Evolutionary conservation across 2,113 vertebrate species (phyloP), one percentile per base, ranked within the genome.

Genomic region (Spheniscus mendiculus): DNA sequence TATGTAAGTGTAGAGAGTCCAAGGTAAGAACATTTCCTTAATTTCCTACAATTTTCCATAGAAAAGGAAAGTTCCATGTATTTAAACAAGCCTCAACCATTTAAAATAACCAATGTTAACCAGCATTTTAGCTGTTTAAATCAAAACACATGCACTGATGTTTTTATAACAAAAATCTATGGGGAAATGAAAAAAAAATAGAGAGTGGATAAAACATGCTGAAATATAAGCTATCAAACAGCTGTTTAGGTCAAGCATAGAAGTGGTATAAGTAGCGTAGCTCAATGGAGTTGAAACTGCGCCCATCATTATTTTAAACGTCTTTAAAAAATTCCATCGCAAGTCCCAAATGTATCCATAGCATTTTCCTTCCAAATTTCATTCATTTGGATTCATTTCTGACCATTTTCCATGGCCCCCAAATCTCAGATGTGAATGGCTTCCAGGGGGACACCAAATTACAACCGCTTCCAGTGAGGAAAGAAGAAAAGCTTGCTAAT

Each of bases 31-130:
- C 23, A 70, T 49, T 50, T 96, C 61, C 69, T 65, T 79, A 30
- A 87, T 61, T 74, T 95, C 74, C 49, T 70, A 38, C 13, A 38
- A 16, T 89, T 94, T 97, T 97, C 82, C 79, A 84, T 77, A 49
- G 59, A 72, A 67, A 70, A 70, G 8, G 55, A 71, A 83, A 96
- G 42, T 77, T 94, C 49, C 3, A 7, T 14, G 3, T 32, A 63
- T 58, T 88, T 74, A 85, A 94, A 83, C 7, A 52, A 86, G 40
- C 61, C 67, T 74, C 45, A 49, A 36, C 10, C 26, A 30, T 77
- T 93, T 91, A 38, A 95, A 92, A 92, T 42, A 73, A 77, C 15
- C 36, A 25, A 29, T 3, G 36, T 34, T 55, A 91, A 85, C 18
- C 70, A 78, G 40, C 11, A 30, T 91, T 95, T 93, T n/a, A 87